A percentile compares a stretch with the other conserved stretches of the same genome.
Conservation (phyloP, 2,888 invertebrate genomes). For the Oscheius sp. region DNA sequence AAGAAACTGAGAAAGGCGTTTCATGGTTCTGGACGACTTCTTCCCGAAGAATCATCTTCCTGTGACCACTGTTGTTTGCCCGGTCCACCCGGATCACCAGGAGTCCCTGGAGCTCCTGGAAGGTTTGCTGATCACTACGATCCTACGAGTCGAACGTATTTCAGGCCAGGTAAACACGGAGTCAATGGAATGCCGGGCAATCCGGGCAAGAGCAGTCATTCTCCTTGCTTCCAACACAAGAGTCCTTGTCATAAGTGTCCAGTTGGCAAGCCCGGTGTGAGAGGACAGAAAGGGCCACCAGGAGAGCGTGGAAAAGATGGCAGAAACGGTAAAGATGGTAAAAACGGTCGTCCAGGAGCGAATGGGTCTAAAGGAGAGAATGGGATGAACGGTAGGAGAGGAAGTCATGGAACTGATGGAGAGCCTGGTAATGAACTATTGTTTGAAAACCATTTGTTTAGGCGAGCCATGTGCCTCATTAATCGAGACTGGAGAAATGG, state of each 20-base stretch:
- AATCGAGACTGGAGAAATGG: constrained; percentile 41
- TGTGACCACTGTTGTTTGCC: constrained; percentile 66
- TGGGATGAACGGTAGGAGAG: constrained; percentile 6
- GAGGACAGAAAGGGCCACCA: constrained; percentile 41
- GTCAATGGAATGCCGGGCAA: constrained; percentile 33
- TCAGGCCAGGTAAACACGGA: constrained; percentile 25
- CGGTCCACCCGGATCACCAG: constrained; percentile 54
- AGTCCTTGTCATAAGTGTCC: constrained; percentile 47
- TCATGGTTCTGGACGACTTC: constrained; percentile 32
- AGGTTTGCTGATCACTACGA: not conserved
- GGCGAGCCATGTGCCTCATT: not conserved
- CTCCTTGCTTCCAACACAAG: constrained; percentile 40
- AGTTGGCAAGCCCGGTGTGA: constrained; percentile 49
- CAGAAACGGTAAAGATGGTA: constrained; percentile 47
- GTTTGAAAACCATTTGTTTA: not conserved
- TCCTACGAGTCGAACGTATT: not conserved
- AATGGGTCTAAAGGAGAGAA: constrained; percentile 8
- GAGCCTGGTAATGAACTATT: constrained; percentile 37
- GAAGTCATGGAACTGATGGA: constrained; percentile 35
- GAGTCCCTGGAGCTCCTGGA: constrained; percentile 27
- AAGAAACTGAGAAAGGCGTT: constrained; percentile 29
- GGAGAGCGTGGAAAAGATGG: constrained; percentile 34
- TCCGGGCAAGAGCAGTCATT: constrained; percentile 36
- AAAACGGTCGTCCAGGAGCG: constrained; percentile 42
- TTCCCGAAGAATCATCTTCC: not conserved